Evolutionary conservation across 2,797 vertebrate species (phyloP).

Genomic region (Phataginus tetradactyla): DNA sequence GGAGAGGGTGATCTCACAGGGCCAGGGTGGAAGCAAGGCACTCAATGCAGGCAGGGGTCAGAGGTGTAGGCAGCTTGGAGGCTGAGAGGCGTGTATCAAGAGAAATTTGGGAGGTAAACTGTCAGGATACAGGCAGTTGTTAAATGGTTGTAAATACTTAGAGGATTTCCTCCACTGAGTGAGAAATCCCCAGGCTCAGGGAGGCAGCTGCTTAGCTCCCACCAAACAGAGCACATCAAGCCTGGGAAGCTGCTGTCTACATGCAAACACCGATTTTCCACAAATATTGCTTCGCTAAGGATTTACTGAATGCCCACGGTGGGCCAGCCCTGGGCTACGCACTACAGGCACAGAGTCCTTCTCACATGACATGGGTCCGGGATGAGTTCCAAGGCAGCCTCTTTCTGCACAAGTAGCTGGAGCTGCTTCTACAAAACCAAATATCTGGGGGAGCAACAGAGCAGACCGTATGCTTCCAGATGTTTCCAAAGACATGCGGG

Average conservation of each 20-base stretch:
- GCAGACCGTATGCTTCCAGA: not conserved
- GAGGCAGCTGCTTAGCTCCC: conserved; percentile 43
- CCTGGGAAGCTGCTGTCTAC: not conserved
- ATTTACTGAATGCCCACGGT: not conserved
- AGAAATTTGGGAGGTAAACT: conserved; percentile 49
- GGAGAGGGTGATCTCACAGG: not conserved
- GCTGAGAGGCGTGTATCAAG: not conserved
- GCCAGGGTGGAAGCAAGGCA: not conserved
- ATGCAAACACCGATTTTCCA: not conserved
- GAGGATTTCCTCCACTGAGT: conserved; percentile 38
- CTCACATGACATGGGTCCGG: not conserved
- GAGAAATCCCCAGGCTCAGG: conserved; percentile 38
- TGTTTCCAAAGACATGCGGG: not conserved
- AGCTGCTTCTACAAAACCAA: not conserved
- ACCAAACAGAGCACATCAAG: conserved; percentile 3
- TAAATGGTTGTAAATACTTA: conserved; percentile 65
- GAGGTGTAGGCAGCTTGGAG: not conserved
- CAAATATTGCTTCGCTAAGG: not conserved
- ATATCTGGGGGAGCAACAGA: not conserved
- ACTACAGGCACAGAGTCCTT: accelerated
- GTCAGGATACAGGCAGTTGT: conserved; percentile 55
- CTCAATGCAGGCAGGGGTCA: not conserved
- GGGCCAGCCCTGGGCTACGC: not conserved
- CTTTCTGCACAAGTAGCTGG: not conserved
- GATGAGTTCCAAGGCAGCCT: not conserved